These are phyloP conservation scores for Apodemus agrarius DNA, from an alignment of 2,797 vertebrate genomes.

Conservation along the genomic window DNA sequence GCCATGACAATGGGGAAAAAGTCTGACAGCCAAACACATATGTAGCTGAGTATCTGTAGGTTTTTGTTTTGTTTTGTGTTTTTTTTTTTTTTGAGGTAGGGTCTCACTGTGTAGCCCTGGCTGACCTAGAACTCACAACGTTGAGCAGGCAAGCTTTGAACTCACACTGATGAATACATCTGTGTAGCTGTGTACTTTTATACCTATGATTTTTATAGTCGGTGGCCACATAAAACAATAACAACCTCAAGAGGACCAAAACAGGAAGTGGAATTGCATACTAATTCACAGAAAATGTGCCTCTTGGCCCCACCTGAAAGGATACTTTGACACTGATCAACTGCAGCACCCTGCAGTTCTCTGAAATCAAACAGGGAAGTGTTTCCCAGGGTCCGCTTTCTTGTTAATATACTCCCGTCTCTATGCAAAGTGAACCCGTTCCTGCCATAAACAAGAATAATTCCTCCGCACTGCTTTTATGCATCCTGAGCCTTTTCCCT, in stretches of 20 bases:
- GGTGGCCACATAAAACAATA: not conserved
- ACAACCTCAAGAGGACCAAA: not conserved
- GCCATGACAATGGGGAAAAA: not conserved
- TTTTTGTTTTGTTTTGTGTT: not conserved
- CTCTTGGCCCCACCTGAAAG: not conserved
- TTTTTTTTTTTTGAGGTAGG: not conserved
- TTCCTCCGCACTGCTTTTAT: slow-evolving; percentile 75
- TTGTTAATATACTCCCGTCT: slow-evolving; percentile 38
- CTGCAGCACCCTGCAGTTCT: not conserved
- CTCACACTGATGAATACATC: not conserved
- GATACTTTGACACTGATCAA: not conserved
- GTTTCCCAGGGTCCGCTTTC: not conserved
- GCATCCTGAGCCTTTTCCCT: slow-evolving; percentile 71
- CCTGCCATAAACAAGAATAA: slow-evolving; percentile 48
- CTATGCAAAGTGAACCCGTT: not conserved
- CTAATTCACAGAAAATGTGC: slow-evolving; percentile 29
- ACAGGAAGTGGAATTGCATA: not conserved
- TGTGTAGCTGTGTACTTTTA: not conserved
- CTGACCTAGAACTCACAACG: not conserved
- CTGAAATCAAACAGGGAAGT: slow-evolving; percentile 12
- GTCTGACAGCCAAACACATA: not conserved
- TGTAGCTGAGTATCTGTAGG: not conserved
- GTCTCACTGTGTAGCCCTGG: not conserved
- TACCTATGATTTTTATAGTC: not conserved
- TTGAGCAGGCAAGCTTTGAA: not conserved